phyloP scores from a whole-genome alignment of 1,140 invertebrate species.

The Hycleus phaleratus region DNA sequence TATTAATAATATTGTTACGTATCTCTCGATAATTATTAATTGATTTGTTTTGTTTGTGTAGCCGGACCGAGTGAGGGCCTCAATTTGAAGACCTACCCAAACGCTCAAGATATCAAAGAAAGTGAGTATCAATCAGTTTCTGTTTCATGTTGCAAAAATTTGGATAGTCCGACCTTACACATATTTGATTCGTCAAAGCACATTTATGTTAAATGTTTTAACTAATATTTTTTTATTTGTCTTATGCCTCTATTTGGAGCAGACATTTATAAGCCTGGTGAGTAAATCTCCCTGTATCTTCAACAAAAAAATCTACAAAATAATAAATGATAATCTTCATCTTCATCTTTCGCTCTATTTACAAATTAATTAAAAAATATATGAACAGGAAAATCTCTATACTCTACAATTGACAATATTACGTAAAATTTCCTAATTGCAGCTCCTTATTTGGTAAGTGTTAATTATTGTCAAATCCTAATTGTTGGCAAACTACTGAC shows the following conservation, averaged over 20 bases:
- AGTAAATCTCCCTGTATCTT: conserved; percentile 15
- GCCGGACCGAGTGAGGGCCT: conserved; percentile 34
- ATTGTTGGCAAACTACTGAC: no score
- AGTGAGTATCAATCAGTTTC: conserved; percentile 53
- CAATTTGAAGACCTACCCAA: conserved; percentile 66
- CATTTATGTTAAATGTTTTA: conserved; percentile 3
- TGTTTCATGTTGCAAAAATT: not conserved
- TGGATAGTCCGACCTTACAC: not conserved
- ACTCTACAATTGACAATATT: no score
- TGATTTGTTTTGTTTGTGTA: conserved; percentile 17
- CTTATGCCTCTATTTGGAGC: conserved; percentile 27
- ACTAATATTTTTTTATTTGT: conserved; percentile 29
- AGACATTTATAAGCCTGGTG: conserved; percentile 34
- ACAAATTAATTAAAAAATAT: no score
- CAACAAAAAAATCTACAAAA: no score
- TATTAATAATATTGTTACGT: not conserved
- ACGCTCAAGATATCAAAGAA: conserved; percentile 68
- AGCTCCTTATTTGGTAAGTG: no score
- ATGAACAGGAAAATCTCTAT: no score
- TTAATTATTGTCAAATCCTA: no score
- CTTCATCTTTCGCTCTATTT: no score
- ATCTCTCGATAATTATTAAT: not conserved
- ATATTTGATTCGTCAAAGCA: not conserved
- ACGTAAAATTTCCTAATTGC: no score
- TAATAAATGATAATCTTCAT: no score